These are phyloP conservation scores for Aleiodes leptofemur DNA, from an alignment of 2,888 invertebrate species.

Conservation along the genomic window DNA sequence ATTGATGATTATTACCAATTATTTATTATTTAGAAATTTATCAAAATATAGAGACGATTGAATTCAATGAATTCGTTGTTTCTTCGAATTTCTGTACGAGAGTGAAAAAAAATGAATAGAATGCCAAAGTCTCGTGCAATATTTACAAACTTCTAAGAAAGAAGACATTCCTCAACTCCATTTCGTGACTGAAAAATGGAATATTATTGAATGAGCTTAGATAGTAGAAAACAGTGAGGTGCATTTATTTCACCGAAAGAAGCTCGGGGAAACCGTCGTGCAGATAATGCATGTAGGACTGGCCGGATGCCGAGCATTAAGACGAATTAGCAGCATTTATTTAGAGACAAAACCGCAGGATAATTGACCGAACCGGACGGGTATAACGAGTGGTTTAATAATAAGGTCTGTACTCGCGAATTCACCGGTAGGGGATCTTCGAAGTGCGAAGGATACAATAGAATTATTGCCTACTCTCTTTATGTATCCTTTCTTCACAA, in stretches of 20 bases:
- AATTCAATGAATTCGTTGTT: background rate
- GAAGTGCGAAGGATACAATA: background rate
- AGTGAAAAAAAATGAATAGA: background rate
- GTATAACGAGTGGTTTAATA: constrained; percentile 60
- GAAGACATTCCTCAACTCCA: constrained; percentile 12
- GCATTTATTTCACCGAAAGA: constrained; percentile 39
- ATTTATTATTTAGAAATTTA: background rate
- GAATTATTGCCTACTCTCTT: constrained; percentile 3
- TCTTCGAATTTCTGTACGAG: too few relatives aligned
- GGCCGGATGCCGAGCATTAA: constrained; percentile 68
- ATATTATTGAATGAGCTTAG: constrained; percentile 10
- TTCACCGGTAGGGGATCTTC: background rate
- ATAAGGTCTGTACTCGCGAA: constrained; percentile 50
- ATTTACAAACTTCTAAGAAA: constrained; percentile 6
- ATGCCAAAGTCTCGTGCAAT: constrained; percentile 11
- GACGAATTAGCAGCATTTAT: constrained; percentile 69
- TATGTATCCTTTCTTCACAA: background rate
- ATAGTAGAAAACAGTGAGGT: constrained; percentile 22
- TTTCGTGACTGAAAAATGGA: constrained; percentile 2
- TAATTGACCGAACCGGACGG: constrained; percentile 59
- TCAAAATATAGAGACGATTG: too few relatives aligned
- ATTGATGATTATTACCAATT: background rate
- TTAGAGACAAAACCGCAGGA: constrained; percentile 65
- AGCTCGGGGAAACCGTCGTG: constrained; percentile 50
- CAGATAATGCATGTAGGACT: constrained; percentile 48